Conservation (phyloP, 2,797 vertebrate genomes). For the Crenuchus spilurus region DNA sequence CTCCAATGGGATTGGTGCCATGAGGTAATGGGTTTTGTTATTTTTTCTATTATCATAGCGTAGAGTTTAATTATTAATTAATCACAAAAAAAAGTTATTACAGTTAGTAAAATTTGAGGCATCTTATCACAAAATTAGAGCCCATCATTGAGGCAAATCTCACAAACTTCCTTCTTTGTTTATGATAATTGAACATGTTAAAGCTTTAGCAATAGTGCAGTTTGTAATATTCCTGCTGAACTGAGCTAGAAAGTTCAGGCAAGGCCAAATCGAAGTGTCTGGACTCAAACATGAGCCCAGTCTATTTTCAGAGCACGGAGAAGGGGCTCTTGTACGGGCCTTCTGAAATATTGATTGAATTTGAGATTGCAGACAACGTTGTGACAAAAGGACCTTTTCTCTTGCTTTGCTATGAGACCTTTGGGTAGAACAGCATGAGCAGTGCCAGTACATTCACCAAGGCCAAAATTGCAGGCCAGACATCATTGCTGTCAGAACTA, state of each 20-base stretch:
- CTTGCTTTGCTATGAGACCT: not conserved
- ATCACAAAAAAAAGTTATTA: no score
- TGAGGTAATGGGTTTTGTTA: no score
- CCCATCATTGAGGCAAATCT: no score
- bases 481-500: not conserved
- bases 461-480: not conserved
- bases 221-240: not conserved
- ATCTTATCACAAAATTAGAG: no score
- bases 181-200: no score
- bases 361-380: slow-evolving; percentile 61
- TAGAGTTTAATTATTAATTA: no score
- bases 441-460: slow-evolving; percentile 1
- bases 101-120: no score
- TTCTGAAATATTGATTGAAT: slow-evolving; percentile 73
- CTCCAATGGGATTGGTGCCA: no score
- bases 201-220: no score
- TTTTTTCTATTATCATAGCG: no score
- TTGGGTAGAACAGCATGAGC: slow-evolving; percentile 18
- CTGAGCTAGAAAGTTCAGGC: slow-evolving; percentile 4
- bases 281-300: not conserved
- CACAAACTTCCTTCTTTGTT: no score
- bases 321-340: slow-evolving; percentile 55
- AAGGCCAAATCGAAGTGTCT: not conserved
- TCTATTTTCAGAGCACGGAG: slow-evolving; percentile 6
- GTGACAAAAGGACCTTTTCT: slow-evolving; percentile 60